A percentile compares a stretch with the other conserved stretches of the same genome.
phyloP scores from a whole-genome alignment of 2,888 invertebrate genomes.

The Pyrgus malvae region DNA sequence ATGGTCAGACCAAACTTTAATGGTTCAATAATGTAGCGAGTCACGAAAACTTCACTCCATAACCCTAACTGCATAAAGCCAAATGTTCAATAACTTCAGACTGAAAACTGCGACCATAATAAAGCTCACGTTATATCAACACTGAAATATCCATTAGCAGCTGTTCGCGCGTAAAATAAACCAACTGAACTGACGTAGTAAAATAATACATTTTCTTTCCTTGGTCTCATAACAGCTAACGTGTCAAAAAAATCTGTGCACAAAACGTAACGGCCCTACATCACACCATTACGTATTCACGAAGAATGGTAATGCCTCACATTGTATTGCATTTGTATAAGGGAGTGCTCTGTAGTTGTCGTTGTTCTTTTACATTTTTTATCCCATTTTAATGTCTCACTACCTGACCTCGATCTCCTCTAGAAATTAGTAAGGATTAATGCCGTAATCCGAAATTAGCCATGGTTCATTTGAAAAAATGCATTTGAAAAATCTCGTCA shows the following conservation, averaged over 20 bases:
- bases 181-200: slow-evolving; percentile 52
- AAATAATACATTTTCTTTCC: slow-evolving; percentile 55
- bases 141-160: slow-evolving; percentile 67
- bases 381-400: too few relatives aligned
- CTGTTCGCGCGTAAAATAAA: slow-evolving; percentile 60
- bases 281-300: slow-evolving; percentile 52
- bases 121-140: slow-evolving; percentile 56
- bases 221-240: slow-evolving; percentile 47
- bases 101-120: slow-evolving; percentile 61
- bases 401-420: too few relatives aligned
- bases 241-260: slow-evolving; percentile 46
- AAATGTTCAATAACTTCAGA: slow-evolving; percentile 58
- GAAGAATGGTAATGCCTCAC: slow-evolving; percentile 44
- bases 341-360: too few relatives aligned
- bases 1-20: slow-evolving; percentile 1
- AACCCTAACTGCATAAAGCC: slow-evolving; percentile 57
- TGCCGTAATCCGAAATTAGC: too few relatives aligned
- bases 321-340: slow-evolving; percentile 40
- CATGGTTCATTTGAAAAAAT: too few relatives aligned
- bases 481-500: too few relatives aligned
- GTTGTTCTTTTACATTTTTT: too few relatives aligned
- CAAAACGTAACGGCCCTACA: slow-evolving; percentile 45
- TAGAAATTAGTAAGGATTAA: too few relatives aligned
- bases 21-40: slow-evolving; percentile 52
- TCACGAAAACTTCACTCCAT: slow-evolving; percentile 60